Conservation (phyloP, 2,113 vertebrate genomes). For the Phylloscopus trochiloides region DNA sequence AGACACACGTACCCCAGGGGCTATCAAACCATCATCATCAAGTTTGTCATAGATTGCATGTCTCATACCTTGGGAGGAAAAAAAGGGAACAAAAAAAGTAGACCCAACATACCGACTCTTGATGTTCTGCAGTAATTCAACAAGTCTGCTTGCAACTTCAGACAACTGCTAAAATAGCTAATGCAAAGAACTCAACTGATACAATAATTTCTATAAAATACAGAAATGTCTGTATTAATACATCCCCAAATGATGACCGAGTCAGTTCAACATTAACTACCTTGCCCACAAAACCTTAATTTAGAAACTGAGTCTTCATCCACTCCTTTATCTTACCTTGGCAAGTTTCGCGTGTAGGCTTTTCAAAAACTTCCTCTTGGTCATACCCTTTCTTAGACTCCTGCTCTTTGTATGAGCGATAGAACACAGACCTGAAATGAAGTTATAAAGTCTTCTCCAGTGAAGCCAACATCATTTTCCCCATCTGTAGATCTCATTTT, state of each 20-base stretch:
- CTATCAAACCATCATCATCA: slow-evolving; percentile 95
- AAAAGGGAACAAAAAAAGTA: background rate
- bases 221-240: background rate
- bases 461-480: background rate
- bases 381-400: slow-evolving; percentile 98
- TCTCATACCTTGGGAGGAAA: slow-evolving; percentile 84
- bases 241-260: background rate
- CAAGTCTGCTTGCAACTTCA: background rate
- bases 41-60: slow-evolving; percentile 98
- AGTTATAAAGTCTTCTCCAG: background rate
- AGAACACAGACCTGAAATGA: slow-evolving; percentile 91
- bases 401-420: slow-evolving; percentile 98
- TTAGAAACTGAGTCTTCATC: background rate
- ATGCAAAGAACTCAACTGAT: background rate
- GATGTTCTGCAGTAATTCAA: background rate
- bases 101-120: background rate
- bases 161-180: background rate
- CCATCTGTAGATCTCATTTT: background rate
- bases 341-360: slow-evolving; percentile 93
- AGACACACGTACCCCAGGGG: slow-evolving; percentile 95
- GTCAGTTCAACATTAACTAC: background rate
- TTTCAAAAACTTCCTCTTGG: slow-evolving; percentile 98
- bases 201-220: background rate
- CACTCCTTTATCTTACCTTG: slow-evolving; percentile 78
- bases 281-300: background rate